These are phyloP conservation scores for Sparidentex hasta DNA, from an alignment of 2,797 vertebrate genomes.

Conservation along the genomic window DNA sequence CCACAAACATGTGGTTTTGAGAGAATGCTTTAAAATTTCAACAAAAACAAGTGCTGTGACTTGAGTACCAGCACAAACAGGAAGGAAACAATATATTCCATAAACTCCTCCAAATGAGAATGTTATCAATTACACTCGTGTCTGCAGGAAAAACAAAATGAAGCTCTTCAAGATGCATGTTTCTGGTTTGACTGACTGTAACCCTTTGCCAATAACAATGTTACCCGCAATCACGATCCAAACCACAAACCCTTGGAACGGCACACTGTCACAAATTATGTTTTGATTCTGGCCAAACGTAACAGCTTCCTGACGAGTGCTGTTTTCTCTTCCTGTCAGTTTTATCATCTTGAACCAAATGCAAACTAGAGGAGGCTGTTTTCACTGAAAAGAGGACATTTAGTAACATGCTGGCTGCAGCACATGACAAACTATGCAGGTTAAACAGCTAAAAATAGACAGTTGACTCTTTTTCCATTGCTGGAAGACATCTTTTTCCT, in stretches of 20 bases:
- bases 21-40: conserved; percentile 62
- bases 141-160: conserved; percentile 71
- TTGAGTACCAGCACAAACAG: conserved; percentile 78
- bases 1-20: conserved; percentile 78
- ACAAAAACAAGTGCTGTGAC: conserved; percentile 78
- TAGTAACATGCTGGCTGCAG: conserved; percentile 21
- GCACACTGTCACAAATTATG: conserved; percentile 78
- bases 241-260: conserved; percentile 78
- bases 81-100: conserved; percentile 83
- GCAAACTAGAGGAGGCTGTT: conserved; percentile 45
- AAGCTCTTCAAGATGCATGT: conserved; percentile 74
- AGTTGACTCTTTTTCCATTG: too few relatives aligned
- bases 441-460: too few relatives aligned
- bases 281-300: conserved; percentile 82
- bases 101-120: conserved; percentile 76
- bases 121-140: conserved; percentile 82
- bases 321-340: conserved; percentile 62
- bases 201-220: conserved; percentile 81
- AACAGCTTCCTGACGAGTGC: conserved; percentile 75
- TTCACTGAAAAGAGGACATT: conserved; percentile 43
- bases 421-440: conserved; percentile 38
- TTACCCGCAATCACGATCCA: conserved; percentile 81
- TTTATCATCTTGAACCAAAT: conserved; percentile 50
- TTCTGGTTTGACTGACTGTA: conserved; percentile 79
- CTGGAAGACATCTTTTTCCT: too few relatives aligned